Evolutionary conservation across 2,113 vertebrate species (phyloP), one percentile per base, ranked within the genome.

Genomic region (Mystacornis crossleyi): DNA sequence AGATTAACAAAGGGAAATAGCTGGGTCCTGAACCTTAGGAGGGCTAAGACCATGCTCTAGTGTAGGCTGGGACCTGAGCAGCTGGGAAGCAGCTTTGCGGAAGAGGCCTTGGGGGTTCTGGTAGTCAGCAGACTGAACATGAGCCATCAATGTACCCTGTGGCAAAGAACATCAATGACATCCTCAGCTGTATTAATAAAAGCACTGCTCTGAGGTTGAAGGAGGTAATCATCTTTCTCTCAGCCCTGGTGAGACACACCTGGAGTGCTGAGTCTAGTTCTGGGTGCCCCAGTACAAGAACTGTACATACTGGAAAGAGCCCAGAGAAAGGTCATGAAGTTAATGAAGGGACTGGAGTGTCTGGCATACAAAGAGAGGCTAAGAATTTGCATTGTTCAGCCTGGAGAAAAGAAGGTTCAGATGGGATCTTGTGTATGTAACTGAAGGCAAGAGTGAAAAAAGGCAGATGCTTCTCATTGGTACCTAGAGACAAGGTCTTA

Each of bases 241-340:
- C 23, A 20, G 50, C 26, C 12, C 2, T 65, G 18, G 15, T 71
- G 51, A 71, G 29, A 28, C 4, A 16, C 12, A 18, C 19, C 20
- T 65, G 58, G 14, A n/a, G 28, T 42, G 33, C 33, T 67, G 43
- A 34, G 8, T 34, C 43, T 34, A 10, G 33, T 16, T 81, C 34
- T 65, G 34, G 28, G 14, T 5, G 43, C 33, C 18, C 6, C 7
- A 34, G 28, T 31, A 8, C 0, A 1, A 29, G 18, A 33, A 14
- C 33, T 50, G 19, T 43, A 31, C 9, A 3, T n/a, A 34, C 12
- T 43, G 33, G 17, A 23, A 48, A 19, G n/a, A 60, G 40, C 42
- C 26, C 53, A 54, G 58, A 66, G 53, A n/a, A 50, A 53, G 20
- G 13, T 25, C 5, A 5, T 70, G 28, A 51, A 43, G 12, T 24